Evolutionary conservation across 2,888 invertebrate genomes (phyloP).

Genomic region (Pollenia angustigena): DNA sequence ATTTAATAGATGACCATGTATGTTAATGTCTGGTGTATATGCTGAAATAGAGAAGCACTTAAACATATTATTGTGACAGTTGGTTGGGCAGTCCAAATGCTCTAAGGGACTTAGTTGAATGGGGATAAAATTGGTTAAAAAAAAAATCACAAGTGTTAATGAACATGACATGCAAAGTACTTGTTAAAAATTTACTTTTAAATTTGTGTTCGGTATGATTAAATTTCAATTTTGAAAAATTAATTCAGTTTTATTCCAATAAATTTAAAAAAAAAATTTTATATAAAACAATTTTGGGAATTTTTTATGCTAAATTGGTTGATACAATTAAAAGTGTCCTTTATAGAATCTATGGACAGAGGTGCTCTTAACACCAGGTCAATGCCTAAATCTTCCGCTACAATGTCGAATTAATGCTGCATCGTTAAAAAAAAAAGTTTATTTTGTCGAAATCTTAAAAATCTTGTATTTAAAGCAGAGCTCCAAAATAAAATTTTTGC

Average conservation of each 20-base stretch:
- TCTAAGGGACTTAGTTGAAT: slow-evolving; percentile 5
- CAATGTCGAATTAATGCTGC: no score
- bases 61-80: slow-evolving; percentile 33
- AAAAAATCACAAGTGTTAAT: slow-evolving; percentile 68
- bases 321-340: no score
- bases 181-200: slow-evolving; percentile 28
- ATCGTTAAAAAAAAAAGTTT: no score
- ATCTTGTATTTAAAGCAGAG: no score
- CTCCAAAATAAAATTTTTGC: no score
- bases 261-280: no score
- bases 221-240: neutral
- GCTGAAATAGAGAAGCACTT: slow-evolving; percentile 46
- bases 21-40: neutral
- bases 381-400: no score
- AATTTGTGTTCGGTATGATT: slow-evolving; percentile 16
- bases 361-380: no score
- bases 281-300: no score
- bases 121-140: neutral
- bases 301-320: no score
- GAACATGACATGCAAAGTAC: slow-evolving; percentile 69
- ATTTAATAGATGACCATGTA: slow-evolving; percentile 48
- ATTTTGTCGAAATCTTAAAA: no score
- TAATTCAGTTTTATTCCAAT: neutral
- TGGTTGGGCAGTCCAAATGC: slow-evolving; percentile 15
- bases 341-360: no score